These are phyloP conservation scores for Lasioglossum baleicum DNA, from an alignment of 1,140 invertebrate species.

Conservation along the genomic window DNA sequence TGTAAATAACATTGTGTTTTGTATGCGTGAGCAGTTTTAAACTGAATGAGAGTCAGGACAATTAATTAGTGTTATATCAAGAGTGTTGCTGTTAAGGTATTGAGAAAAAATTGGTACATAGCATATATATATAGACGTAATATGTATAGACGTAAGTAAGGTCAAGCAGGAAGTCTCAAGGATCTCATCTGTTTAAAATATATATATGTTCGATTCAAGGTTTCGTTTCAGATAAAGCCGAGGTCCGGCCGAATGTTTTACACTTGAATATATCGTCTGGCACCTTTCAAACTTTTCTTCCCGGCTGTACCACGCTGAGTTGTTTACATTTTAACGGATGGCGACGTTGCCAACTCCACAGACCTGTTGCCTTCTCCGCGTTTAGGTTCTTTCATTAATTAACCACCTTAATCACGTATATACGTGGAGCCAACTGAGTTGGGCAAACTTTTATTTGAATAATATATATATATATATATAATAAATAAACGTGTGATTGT, in stretches of 20 bases:
- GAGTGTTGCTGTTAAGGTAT: neutral
- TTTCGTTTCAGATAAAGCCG: neutral
- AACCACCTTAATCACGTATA: conserved; percentile 64
- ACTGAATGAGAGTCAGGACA: neutral
- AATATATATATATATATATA: too few relatives aligned
- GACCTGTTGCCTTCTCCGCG: conserved; percentile 71
- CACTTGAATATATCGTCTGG: conserved; percentile 34
- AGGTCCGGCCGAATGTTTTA: conserved; percentile 11
- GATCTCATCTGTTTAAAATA: neutral
- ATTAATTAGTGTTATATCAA: neutral
- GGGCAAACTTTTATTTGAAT: too few relatives aligned
- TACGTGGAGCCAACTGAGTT: conserved; percentile 36
- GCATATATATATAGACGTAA: too few relatives aligned
- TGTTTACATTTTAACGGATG: conserved; percentile 78
- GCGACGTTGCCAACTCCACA: conserved; percentile 76
- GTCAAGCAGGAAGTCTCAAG: neutral
- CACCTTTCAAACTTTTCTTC: conserved; percentile 54
- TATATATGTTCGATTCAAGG: neutral
- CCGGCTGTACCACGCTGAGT: conserved; percentile 73
- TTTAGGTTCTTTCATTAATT: conserved; percentile 71
- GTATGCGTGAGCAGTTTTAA: neutral
- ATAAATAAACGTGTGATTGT: too few relatives aligned
- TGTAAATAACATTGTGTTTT: too few relatives aligned
- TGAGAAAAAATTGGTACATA: neutral
- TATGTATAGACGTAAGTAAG: neutral